Evolutionary conservation across 2,888 invertebrate species (phyloP).

Genomic region (Ectemnius continuus): DNA sequence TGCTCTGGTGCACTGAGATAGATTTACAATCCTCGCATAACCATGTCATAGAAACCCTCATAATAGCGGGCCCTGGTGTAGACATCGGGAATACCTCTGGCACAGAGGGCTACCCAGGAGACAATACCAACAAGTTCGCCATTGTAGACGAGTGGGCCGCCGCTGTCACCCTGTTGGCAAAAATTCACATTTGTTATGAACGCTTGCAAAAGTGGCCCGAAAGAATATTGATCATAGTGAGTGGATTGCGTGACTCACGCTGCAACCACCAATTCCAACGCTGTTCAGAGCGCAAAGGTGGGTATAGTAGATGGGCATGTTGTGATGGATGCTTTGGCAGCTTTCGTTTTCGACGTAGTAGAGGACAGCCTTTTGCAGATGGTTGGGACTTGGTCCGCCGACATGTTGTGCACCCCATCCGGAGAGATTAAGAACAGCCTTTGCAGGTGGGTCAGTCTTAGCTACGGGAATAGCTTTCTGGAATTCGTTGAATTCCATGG

Average conservation of each 20-base stretch:
- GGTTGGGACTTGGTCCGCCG: background rate
- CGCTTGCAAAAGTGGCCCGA: background rate
- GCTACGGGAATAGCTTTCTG: conserved; percentile 4
- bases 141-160: conserved; percentile 49
- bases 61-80: conserved; percentile 44
- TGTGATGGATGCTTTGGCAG: background rate
- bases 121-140: conserved; percentile 43
- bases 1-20: background rate
- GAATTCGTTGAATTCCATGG: too few relatives aligned
- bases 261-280: background rate
- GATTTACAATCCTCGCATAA: background rate
- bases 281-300: conserved; percentile 1
- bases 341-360: background rate
- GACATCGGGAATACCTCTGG: conserved; percentile 35
- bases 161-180: conserved; percentile 54
- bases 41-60: conserved; percentile 35
- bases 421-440: background rate
- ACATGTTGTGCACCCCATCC: conserved; percentile 5
- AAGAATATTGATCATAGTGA: background rate
- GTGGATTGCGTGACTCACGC: background rate
- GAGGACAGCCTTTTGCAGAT: background rate
- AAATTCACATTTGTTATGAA: background rate
- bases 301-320: background rate
- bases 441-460: background rate
- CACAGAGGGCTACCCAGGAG: conserved; percentile 51